Evolutionary conservation across 2,797 vertebrate genomes (phyloP).

Genomic region (Enteromius anoplus): DNA sequence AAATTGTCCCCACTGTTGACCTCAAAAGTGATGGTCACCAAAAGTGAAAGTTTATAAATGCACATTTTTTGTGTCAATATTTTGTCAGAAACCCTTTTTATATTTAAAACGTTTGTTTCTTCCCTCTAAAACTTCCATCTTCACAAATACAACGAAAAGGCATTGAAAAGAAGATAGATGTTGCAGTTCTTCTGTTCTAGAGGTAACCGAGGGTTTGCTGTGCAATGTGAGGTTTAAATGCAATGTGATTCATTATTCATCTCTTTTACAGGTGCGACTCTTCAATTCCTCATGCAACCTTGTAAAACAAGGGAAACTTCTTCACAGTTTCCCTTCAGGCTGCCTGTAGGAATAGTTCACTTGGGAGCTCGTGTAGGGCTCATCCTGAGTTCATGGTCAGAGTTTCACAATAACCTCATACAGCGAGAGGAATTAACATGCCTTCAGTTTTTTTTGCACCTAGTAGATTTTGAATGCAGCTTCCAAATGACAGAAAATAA

Average conservation of each 20-base stretch:
- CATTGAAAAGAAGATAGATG: constrained; percentile 38
- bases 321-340: constrained; percentile 35
- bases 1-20: too few species aligned
- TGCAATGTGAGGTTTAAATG: constrained; percentile 56
- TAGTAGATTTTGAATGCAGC: too few species aligned
- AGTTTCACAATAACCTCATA: constrained; percentile 1
- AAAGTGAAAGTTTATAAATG: not conserved
- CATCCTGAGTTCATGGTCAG: constrained; percentile 11
- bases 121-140: not conserved
- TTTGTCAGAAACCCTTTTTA: not conserved
- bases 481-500: too few species aligned
- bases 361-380: constrained; percentile 30
- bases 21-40: not conserved
- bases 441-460: too few species aligned
- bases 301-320: constrained; percentile 56
- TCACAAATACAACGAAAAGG: constrained; percentile 34
- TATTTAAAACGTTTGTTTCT: not conserved
- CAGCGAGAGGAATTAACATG: too few species aligned
- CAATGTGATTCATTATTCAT: constrained; percentile 55
- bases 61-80: not conserved
- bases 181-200: constrained; percentile 16
- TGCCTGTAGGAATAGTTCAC: constrained; percentile 26
- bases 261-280: constrained; percentile 66
- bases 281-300: constrained; percentile 65
- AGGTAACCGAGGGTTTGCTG: constrained; percentile 56